Percentiles rank a stretch among this genome's conserved stretches.
Conservation (phyloP, 2,888 invertebrate genomes). For the Hemistola chrysoprasaria region DNA sequence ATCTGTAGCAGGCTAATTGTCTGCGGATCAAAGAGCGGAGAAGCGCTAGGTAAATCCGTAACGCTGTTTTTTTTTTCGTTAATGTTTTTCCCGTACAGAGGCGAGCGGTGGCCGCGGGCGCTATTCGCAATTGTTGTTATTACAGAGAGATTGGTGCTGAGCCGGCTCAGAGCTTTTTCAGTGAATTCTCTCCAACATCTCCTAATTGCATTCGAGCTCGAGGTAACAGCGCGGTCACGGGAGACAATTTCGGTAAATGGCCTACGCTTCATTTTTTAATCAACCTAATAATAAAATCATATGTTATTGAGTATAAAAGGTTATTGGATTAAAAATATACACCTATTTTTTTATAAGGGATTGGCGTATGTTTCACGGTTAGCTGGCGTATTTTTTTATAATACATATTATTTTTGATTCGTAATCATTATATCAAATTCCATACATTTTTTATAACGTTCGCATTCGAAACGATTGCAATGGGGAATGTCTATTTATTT, state of each 20-base stretch:
- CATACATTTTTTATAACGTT: too few relatives aligned
- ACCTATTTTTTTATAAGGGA: slow-evolving; percentile 3
- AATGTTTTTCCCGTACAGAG: slow-evolving; percentile 40
- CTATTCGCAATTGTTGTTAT: slow-evolving; percentile 79
- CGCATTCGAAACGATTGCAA: too few relatives aligned
- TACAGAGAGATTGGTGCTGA: slow-evolving; percentile 76
- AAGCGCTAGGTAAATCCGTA: slow-evolving; percentile 61
- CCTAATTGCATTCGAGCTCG: slow-evolving; percentile 47
- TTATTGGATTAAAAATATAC: too few relatives aligned
- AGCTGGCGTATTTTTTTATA: slow-evolving; percentile 2
- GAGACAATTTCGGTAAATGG: not conserved
- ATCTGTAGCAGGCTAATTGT: slow-evolving; percentile 75
- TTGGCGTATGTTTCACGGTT: slow-evolving; percentile 5
- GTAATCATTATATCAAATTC: too few relatives aligned
- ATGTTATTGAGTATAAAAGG: too few relatives aligned
- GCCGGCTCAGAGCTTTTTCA: slow-evolving; percentile 67
- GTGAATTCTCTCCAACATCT: slow-evolving; percentile 57
- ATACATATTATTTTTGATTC: not conserved
- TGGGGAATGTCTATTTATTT: too few relatives aligned
- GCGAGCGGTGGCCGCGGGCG: slow-evolving; percentile 59
- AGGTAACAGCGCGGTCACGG: slow-evolving; percentile 8
- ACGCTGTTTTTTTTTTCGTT: slow-evolving; percentile 50
- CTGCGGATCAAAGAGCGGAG: slow-evolving; percentile 67
- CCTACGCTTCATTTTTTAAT: too few relatives aligned
- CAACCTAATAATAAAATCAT: too few relatives aligned